These are phyloP conservation scores for Mellilla xanthometata DNA, from an alignment of 2,888 invertebrate species.

Conservation along the genomic window DNA sequence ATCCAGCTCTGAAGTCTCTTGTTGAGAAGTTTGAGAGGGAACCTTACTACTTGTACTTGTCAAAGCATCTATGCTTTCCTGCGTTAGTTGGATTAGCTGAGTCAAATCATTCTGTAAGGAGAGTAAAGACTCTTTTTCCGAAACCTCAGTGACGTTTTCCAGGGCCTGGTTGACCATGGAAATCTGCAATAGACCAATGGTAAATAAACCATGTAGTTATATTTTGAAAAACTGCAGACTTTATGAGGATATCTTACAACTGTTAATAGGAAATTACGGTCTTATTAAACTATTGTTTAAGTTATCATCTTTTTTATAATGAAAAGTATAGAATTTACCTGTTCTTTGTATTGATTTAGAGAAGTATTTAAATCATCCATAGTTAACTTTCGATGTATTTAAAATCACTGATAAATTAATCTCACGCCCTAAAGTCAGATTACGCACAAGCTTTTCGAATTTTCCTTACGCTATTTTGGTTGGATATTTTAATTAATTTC, in stretches of 20 bases:
- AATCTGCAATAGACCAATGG: conserved; percentile 70
- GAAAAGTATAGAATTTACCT: too few species aligned
- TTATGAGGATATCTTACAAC: too few species aligned
- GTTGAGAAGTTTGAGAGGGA: conserved; percentile 17
- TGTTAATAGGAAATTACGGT: too few species aligned
- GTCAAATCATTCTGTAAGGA: conserved; percentile 84
- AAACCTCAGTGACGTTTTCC: conserved; percentile 60
- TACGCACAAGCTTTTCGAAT: too few species aligned
- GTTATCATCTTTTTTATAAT: too few species aligned
- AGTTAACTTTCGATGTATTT: background rate
- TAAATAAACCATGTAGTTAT: too few species aligned
- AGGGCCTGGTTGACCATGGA: conserved; percentile 84
- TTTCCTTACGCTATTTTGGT: too few species aligned
- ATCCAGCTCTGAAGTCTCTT: conserved; percentile 51
- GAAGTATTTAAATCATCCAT: conserved; percentile 66
- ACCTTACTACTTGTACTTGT: conserved; percentile 25
- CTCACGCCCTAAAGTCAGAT: too few species aligned
- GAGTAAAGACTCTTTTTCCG: conserved; percentile 81
- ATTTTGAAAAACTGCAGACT: too few species aligned
- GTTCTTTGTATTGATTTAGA: conserved; percentile 65
- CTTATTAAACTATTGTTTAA: too few species aligned
- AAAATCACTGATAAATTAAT: too few species aligned
- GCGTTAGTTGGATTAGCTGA: conserved; percentile 87
- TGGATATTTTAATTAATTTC: too few species aligned
- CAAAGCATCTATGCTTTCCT: conserved; percentile 78